Percentiles rank a stretch among this genome's conserved stretches.
phyloP scores from a whole-genome alignment of 2,888 invertebrate genomes.

The Diaphora mendica region DNA sequence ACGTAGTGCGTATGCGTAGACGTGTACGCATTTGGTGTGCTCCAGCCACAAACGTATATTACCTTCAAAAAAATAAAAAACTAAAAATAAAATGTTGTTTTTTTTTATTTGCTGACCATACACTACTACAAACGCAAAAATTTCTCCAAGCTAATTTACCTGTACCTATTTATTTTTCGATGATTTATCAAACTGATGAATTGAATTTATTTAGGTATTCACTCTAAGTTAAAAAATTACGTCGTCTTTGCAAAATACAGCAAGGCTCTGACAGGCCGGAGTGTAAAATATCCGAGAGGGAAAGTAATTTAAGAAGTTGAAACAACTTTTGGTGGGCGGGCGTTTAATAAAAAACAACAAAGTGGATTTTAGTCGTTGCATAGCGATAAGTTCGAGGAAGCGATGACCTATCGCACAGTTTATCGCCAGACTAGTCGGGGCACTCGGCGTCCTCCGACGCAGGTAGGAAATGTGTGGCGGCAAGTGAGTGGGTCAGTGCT shows the following conservation, averaged over 20 bases:
- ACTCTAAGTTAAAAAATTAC: not conserved
- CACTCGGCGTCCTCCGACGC: conserved; percentile 24
- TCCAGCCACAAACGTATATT: too few species aligned
- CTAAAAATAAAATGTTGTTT: too few species aligned
- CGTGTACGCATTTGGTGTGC: too few species aligned
- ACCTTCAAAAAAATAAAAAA: too few species aligned
- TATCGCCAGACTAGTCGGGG: conserved; percentile 3
- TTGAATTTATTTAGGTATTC: not conserved
- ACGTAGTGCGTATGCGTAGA: too few species aligned
- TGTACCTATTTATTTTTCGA: not conserved
- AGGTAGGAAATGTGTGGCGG: conserved; percentile 15
- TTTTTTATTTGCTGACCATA: too few species aligned
- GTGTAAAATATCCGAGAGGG: conserved; percentile 36
- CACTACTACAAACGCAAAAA: too few species aligned
- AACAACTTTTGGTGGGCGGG: conserved; percentile 31
- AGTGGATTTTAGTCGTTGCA: conserved; percentile 17
- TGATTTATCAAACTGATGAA: not conserved
- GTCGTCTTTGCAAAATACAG: conserved; percentile 11
- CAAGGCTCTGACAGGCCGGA: conserved; percentile 25
- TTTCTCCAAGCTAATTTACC: too few species aligned
- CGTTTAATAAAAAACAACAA: conserved; percentile 21
- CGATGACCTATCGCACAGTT: not conserved
- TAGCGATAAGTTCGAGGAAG: conserved; percentile 5
- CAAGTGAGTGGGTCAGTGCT: conserved; percentile 45
- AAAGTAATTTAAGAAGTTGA: conserved; percentile 41